These are phyloP conservation scores for Pimpla rufipes DNA, from an alignment of 2,888 invertebrate genomes.

Conservation along the genomic window DNA sequence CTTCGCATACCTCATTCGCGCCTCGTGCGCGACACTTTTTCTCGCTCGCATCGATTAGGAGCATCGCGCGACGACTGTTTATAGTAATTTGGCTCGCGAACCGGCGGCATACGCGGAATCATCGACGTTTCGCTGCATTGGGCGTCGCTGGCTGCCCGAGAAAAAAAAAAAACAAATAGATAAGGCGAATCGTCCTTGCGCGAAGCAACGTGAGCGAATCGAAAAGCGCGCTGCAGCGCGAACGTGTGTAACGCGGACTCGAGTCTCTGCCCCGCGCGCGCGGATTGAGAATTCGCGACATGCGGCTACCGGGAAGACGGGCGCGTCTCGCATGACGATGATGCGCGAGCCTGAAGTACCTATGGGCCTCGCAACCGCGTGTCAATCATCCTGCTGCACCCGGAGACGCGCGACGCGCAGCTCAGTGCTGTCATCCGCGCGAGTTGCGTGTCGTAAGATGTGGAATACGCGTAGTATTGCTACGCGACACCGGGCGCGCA, in stretches of 20 bases:
- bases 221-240: slow-evolving; percentile 33
- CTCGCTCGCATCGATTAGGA: slow-evolving; percentile 80
- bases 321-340: slow-evolving; percentile 80
- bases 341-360: slow-evolving; percentile 51
- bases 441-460: slow-evolving; percentile 56
- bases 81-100: slow-evolving; percentile 83
- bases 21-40: slow-evolving; percentile 72
- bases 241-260: slow-evolving; percentile 19
- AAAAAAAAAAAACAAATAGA: slow-evolving; percentile 69
- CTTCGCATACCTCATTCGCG: slow-evolving; percentile 47
- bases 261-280: slow-evolving; percentile 16
- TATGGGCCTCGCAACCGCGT: slow-evolving; percentile 38
- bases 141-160: background rate
- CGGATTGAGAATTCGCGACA: slow-evolving; percentile 83
- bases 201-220: slow-evolving; percentile 30
- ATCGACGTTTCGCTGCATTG: slow-evolving; percentile 65
- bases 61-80: slow-evolving; percentile 77
- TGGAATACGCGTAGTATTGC: slow-evolving; percentile 16
- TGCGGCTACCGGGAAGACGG: slow-evolving; percentile 83
- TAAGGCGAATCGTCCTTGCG: slow-evolving; percentile 84
- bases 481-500: background rate
- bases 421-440: slow-evolving; percentile 60
- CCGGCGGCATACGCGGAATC: slow-evolving; percentile 77
- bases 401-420: slow-evolving; percentile 49
- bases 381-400: slow-evolving; percentile 68